Evolutionary conservation across 1,140 invertebrate genomes (phyloP).

Genomic region (Trinorchestia longiramus): DNA sequence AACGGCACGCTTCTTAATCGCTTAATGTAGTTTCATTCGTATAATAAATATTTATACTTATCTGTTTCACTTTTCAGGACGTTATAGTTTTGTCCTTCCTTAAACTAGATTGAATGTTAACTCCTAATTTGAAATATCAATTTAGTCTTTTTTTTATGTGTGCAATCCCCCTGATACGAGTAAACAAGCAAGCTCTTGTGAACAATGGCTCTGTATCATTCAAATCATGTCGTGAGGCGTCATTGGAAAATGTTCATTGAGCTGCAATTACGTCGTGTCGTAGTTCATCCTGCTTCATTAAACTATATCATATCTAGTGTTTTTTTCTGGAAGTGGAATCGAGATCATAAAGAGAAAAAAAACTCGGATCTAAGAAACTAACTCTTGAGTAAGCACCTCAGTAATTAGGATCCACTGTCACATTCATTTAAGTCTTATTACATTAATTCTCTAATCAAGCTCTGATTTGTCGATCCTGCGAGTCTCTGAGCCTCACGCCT

Average conservation of each 20-base stretch:
- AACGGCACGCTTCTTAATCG: no score
- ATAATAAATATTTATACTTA: no score
- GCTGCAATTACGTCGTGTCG: not conserved
- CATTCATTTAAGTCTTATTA: not conserved
- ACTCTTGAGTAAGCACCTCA: no score
- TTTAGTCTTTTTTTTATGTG: not conserved
- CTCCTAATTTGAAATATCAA: not conserved
- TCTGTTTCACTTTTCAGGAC: not conserved
- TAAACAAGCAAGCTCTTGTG: not conserved
- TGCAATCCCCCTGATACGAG: not conserved
- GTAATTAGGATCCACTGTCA: not conserved
- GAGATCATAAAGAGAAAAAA: not conserved
- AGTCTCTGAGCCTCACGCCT: not conserved
- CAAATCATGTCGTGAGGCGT: not conserved
- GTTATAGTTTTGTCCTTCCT: not conserved
- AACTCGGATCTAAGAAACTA: not conserved
- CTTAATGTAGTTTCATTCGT: no score
- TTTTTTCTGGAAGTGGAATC: not conserved
- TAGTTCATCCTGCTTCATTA: not conserved
- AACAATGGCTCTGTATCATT: not conserved
- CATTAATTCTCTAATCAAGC: not conserved
- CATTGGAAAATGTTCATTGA: not conserved
- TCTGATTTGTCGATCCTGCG: not conserved
- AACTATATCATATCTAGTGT: not conserved
- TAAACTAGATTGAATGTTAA: not conserved